Conservation (phyloP, 1,140 invertebrate genomes). For the Drosophila littoralis region DNA sequence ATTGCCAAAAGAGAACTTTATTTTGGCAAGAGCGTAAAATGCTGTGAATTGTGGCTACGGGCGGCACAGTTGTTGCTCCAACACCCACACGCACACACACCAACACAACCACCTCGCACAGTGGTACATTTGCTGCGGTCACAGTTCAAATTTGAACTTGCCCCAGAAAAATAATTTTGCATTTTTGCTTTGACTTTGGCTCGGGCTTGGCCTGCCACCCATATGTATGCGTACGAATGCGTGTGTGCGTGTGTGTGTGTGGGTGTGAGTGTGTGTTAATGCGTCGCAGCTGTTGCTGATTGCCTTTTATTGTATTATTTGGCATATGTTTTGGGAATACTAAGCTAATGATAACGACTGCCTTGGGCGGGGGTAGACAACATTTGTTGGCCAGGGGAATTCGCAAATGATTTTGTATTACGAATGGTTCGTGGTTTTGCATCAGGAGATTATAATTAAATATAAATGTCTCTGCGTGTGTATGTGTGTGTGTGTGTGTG, state of each 20-base stretch:
- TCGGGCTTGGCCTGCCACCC: neutral
- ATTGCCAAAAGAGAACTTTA: slow-evolving; percentile 27
- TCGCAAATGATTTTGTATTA: slow-evolving; percentile 53
- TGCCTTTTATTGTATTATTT: slow-evolving; percentile 75
- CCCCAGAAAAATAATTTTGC: slow-evolving; percentile 58
- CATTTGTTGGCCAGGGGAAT: slow-evolving; percentile 14
- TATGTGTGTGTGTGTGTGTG: neutral
- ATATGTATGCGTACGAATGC: slow-evolving; percentile 3
- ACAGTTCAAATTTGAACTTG: slow-evolving; percentile 57
- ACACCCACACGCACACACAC: slow-evolving; percentile 7
- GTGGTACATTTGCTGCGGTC: slow-evolving; percentile 56
- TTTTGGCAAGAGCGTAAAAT: slow-evolving; percentile 39
- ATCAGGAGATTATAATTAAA: slow-evolving; percentile 26
- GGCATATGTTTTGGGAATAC: slow-evolving; percentile 74
- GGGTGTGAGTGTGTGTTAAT: slow-evolving; percentile 44
- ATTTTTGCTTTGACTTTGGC: slow-evolving; percentile 17
- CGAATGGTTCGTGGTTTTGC: slow-evolving; percentile 14
- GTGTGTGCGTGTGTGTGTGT: slow-evolving; percentile 3
- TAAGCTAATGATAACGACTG: slow-evolving; percentile 64
- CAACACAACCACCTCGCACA: neutral
- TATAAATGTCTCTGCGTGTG: slow-evolving; percentile 1
- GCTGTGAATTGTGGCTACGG: slow-evolving; percentile 22
- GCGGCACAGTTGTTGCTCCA: slow-evolving; percentile 7
- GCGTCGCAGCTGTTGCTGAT: slow-evolving; percentile 69
- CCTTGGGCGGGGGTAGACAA: slow-evolving; percentile 29